Conservation (phyloP, 64 coral and sea anemone species). For the Astreopora myriophthalma region DNA sequence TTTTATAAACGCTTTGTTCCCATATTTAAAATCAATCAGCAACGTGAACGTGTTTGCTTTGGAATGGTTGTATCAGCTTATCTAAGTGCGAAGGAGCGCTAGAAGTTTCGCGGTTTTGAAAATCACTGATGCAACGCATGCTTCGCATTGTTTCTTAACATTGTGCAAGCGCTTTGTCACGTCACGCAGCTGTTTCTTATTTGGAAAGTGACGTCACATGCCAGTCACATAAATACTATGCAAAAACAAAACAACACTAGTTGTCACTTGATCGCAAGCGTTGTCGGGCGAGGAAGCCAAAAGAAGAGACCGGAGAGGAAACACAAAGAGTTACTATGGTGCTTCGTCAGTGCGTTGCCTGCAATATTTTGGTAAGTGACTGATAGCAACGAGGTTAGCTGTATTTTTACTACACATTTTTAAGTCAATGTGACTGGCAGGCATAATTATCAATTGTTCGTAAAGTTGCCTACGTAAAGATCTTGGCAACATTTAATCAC, state of each 20-base stretch:
- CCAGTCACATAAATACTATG: not conserved
- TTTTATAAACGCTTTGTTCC: not conserved
- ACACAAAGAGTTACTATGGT: not conserved
- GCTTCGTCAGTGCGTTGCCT: slow-evolving; percentile 12
- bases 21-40: not conserved
- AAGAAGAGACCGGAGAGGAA: not conserved
- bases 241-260: not conserved
- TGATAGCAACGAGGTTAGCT: too few relatives aligned
- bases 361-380: slow-evolving; percentile 12
- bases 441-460: too few relatives aligned
- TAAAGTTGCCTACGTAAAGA: too few relatives aligned
- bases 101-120: not conserved
- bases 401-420: not conserved
- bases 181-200: not conserved
- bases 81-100: not conserved
- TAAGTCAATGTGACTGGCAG: too few relatives aligned
- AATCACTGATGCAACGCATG: not conserved
- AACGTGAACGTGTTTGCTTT: not conserved
- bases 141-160: not conserved
- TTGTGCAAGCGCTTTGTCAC: not conserved
- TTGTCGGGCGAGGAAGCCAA: not conserved
- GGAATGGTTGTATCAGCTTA: not conserved
- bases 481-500: not conserved
- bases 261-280: not conserved
- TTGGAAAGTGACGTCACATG: not conserved